Percentiles rank a stretch among this genome's conserved stretches.
Evolutionary conservation across 2,888 invertebrate species (phyloP).

Genomic region (Leistus spinibarbis): DNA sequence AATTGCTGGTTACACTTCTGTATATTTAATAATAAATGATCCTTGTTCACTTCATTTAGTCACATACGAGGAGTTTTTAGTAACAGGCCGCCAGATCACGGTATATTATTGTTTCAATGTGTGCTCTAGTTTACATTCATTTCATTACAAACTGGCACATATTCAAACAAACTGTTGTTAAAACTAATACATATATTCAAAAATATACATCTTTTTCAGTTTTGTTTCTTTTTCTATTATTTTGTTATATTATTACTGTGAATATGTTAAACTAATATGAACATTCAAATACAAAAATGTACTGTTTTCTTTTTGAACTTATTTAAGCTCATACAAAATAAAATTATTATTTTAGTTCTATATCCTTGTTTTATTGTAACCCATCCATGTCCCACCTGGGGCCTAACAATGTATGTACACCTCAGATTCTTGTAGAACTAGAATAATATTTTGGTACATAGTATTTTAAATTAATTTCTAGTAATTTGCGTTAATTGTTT

Average conservation of each 20-base stretch:
- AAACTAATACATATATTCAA: neutral
- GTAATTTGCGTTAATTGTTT: no score
- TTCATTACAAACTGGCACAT: slow-evolving; percentile 9
- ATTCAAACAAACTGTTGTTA: slow-evolving; percentile 19
- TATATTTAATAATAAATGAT: neutral
- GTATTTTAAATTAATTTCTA: no score
- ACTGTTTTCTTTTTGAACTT: slow-evolving; percentile 29
- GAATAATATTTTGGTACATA: no score
- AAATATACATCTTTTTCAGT: neutral
- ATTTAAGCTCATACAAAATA: slow-evolving; percentile 28
- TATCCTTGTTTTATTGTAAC: neutral
- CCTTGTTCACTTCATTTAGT: neutral
- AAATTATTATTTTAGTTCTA: slow-evolving; percentile 37
- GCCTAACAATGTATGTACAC: no score
- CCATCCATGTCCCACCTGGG: neutral
- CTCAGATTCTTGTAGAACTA: no score
- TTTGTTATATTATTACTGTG: slow-evolving; percentile 16
- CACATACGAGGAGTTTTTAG: neutral
- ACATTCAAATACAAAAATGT: slow-evolving; percentile 17
- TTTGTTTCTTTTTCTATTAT: neutral
- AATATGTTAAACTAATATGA: slow-evolving; percentile 20
- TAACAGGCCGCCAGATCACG: neutral
- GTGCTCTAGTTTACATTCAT: neutral
- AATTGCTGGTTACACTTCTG: neutral
- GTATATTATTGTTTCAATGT: neutral